Conservation (phyloP, 2,888 invertebrate species). For the Drosophila mulleri region DNA sequence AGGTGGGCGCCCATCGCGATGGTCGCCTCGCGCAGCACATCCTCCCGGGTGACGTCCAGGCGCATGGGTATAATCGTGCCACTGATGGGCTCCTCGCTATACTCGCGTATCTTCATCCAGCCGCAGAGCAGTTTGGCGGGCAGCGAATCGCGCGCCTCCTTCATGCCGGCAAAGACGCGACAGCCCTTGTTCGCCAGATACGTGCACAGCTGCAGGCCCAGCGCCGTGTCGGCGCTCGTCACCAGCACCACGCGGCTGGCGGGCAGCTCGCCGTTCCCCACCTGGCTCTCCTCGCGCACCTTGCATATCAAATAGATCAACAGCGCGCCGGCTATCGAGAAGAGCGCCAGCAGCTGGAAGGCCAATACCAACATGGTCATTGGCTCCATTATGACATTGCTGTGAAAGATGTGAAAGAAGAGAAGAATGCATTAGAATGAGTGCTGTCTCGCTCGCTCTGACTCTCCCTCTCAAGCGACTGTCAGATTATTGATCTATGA, state of each 20-base stretch:
- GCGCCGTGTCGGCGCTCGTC: slow-evolving; percentile 92
- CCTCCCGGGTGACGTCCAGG: slow-evolving; percentile 92
- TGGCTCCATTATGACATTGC: slow-evolving; percentile 89
- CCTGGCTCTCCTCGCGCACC: slow-evolving; percentile 87
- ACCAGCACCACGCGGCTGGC: slow-evolving; percentile 90
- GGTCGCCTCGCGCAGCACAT: slow-evolving; percentile 91
- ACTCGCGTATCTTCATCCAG: slow-evolving; percentile 88
- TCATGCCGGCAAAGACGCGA: slow-evolving; percentile 91
- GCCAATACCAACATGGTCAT: slow-evolving; percentile 92
- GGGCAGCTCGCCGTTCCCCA: slow-evolving; percentile 79
- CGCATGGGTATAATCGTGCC: slow-evolving; percentile 89
- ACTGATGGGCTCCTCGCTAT: slow-evolving; percentile 84
- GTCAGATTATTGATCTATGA: not conserved
- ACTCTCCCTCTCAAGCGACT: not conserved
- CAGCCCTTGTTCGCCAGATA: slow-evolving; percentile 90
- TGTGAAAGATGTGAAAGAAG: slow-evolving; percentile 37
- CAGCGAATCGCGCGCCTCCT: slow-evolving; percentile 87
- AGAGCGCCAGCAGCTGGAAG: slow-evolving; percentile 92
- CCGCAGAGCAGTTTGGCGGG: slow-evolving; percentile 88
- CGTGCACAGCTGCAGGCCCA: slow-evolving; percentile 91
- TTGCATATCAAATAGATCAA: slow-evolving; percentile 91
- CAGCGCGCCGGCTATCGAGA: slow-evolving; percentile 93
- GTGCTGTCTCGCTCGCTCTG: not conserved
- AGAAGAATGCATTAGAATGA: not conserved
- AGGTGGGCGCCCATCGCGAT: slow-evolving; percentile 92